Evolutionary conservation across 2,888 invertebrate genomes (phyloP).

Genomic region (Pseudococcus viburni): DNA sequence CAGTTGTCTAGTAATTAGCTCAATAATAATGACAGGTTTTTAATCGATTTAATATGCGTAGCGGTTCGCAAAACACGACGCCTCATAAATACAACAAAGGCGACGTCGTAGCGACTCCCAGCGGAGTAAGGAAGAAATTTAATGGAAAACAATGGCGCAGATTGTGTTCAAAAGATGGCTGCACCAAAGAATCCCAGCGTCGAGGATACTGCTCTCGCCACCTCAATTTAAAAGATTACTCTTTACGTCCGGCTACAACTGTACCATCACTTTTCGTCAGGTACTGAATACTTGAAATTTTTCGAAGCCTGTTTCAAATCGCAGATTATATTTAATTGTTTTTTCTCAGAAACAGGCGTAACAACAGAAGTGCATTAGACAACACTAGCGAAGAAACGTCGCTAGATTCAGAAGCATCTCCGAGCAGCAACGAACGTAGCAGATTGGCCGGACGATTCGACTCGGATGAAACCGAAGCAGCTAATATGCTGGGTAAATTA

Average conservation of each 20-base stretch:
- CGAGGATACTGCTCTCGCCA: constrained; percentile 97
- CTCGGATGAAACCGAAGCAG: constrained; percentile 96
- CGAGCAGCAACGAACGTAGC: constrained; percentile 80
- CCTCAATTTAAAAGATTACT: constrained; percentile 85
- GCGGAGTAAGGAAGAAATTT: constrained; percentile 98
- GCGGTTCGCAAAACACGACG: constrained; percentile 89
- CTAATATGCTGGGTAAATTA: constrained; percentile 88
- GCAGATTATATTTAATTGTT: not conserved
- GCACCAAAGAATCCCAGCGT: constrained; percentile 96
- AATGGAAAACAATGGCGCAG: constrained; percentile 99
- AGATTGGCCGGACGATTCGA: constrained; percentile 88
- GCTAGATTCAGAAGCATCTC: constrained; percentile 89
- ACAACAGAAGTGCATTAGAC: constrained; percentile 74
- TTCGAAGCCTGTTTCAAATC: constrained; percentile 31
- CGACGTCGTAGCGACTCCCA: constrained; percentile 93
- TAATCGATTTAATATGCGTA: constrained; percentile 68
- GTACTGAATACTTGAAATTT: not conserved
- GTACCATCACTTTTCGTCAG: constrained; percentile 62
- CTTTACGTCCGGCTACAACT: constrained; percentile 67
- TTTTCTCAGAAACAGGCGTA: constrained; percentile 68
- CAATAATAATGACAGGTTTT: not conserved
- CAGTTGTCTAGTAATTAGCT: not conserved
- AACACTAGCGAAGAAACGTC: constrained; percentile 86
- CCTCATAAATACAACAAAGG: constrained; percentile 97
- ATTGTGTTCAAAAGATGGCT: constrained; percentile 95